Percentiles rank a stretch among this genome's conserved stretches.
These are phyloP conservation scores for Chironomus tepperi DNA, from an alignment of 1,140 invertebrate genomes.

Conservation along the genomic window DNA sequence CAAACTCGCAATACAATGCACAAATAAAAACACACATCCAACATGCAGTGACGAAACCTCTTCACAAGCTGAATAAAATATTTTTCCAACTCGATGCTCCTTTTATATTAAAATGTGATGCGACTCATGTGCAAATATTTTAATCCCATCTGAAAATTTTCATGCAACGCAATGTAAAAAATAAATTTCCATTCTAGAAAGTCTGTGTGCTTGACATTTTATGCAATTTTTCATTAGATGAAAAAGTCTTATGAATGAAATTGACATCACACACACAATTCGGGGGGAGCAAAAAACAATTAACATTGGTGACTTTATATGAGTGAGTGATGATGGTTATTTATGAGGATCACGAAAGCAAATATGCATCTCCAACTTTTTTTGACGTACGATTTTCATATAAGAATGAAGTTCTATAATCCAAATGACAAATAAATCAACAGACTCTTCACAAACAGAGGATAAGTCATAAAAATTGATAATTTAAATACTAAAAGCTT, in stretches of 20 bases:
- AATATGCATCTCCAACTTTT: neutral
- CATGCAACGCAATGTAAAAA: neutral
- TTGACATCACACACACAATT: neutral
- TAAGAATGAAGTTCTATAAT: too few relatives aligned
- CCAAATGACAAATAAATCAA: too few relatives aligned
- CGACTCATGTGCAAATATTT: neutral
- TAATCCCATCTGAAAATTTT: neutral
- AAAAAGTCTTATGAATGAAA: neutral
- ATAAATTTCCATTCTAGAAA: neutral
- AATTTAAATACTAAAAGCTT: neutral
- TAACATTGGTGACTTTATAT: neutral
- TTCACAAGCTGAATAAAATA: neutral
- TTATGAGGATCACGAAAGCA: neutral
- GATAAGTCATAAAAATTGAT: too few relatives aligned
- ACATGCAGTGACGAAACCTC: neutral
- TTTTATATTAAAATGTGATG: neutral
- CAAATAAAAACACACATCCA: too few relatives aligned
- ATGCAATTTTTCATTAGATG: neutral
- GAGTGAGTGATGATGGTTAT: constrained; percentile 1
- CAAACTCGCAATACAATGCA: too few relatives aligned
- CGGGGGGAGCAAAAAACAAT: neutral
- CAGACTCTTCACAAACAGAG: too few relatives aligned
- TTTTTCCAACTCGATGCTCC: neutral
- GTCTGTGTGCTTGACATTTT: too few relatives aligned
- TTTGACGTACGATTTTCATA: neutral